Percentiles rank a stretch among this genome's conserved stretches.
These are phyloP conservation scores for Ranitomeya variabilis DNA, from an alignment of 2,113 vertebrate genomes.

Conservation along the genomic window DNA sequence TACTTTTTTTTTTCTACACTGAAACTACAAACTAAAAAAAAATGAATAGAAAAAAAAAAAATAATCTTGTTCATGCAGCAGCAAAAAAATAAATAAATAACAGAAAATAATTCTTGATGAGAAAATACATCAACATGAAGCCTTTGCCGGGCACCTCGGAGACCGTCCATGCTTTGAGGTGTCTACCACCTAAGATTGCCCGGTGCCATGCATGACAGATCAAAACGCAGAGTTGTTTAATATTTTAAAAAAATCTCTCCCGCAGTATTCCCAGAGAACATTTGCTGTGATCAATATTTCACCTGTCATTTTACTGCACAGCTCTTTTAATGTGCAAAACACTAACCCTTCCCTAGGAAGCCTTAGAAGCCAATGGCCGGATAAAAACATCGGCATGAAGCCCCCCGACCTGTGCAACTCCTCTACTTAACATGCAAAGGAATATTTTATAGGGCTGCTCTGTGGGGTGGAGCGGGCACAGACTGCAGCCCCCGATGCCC, in stretches of 20 bases:
- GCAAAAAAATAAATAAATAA: neutral
- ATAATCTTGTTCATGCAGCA: neutral
- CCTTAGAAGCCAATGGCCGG: neutral
- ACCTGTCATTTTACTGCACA: constrained; percentile 59
- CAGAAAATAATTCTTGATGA: neutral
- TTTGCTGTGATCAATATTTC: constrained; percentile 61
- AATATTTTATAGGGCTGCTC: neutral
- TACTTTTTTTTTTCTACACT: no score
- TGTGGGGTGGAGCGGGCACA: neutral
- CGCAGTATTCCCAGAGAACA: constrained; percentile 59
- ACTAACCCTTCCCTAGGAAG: constrained; percentile 14
- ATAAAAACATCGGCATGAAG: constrained; percentile 5
- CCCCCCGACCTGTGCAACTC: neutral
- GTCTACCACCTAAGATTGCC: constrained; percentile 36
- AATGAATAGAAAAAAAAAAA: neutral
- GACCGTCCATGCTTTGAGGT: constrained; percentile 30
- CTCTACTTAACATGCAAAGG: constrained; percentile 1
- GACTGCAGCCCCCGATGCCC: neutral
- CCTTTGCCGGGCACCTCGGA: neutral
- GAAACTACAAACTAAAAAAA: neutral
- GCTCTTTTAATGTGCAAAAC: constrained; percentile 48
- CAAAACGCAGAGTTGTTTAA: constrained; percentile 60
- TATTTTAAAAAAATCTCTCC: constrained; percentile 61
- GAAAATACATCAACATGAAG: neutral
- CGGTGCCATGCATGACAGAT: constrained; percentile 53